These are phyloP conservation scores for Lathamus discolor DNA, from an alignment of 2,113 vertebrate genomes.

Conservation along the genomic window DNA sequence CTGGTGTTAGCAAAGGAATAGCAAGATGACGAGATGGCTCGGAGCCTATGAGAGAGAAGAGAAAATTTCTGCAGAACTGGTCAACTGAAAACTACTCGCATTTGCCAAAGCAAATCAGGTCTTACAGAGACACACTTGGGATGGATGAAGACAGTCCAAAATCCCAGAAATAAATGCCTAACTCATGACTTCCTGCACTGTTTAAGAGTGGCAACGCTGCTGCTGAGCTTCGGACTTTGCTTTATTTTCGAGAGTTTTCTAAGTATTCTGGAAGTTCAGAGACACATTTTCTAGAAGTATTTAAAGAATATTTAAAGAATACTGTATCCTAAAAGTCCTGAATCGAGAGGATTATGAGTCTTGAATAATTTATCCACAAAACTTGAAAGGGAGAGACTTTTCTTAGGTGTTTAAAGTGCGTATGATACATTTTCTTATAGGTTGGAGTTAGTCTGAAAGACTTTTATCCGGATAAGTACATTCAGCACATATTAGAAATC, in stretches of 20 bases:
- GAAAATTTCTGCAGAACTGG: not conserved
- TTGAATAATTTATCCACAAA: conserved; percentile 31
- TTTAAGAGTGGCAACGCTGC: not conserved
- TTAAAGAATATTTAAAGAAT: conserved; percentile 11
- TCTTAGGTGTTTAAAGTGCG: not conserved
- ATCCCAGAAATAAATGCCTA: not conserved
- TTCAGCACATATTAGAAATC: conserved; percentile 30
- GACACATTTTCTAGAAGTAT: not conserved
- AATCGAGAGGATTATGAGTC: not conserved
- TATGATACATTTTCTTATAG: not conserved
- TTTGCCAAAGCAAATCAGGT: not conserved
- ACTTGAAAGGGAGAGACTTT: conserved; percentile 28
- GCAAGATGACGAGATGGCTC: accelerated
- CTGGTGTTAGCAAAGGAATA: not conserved
- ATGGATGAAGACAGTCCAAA: not conserved
- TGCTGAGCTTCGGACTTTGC: not conserved
- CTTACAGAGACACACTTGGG: not conserved
- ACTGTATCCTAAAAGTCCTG: not conserved
- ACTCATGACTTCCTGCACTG: not conserved
- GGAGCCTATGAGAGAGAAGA: accelerated
- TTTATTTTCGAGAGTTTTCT: not conserved
- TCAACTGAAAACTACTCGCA: not conserved
- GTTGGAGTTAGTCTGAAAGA: not conserved
- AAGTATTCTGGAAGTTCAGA: not conserved
- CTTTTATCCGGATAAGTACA: not conserved